Percentiles rank a stretch among this genome's conserved stretches.
Evolutionary conservation across 2,797 vertebrate species (phyloP).

Genomic region (Merluccius polli): DNA sequence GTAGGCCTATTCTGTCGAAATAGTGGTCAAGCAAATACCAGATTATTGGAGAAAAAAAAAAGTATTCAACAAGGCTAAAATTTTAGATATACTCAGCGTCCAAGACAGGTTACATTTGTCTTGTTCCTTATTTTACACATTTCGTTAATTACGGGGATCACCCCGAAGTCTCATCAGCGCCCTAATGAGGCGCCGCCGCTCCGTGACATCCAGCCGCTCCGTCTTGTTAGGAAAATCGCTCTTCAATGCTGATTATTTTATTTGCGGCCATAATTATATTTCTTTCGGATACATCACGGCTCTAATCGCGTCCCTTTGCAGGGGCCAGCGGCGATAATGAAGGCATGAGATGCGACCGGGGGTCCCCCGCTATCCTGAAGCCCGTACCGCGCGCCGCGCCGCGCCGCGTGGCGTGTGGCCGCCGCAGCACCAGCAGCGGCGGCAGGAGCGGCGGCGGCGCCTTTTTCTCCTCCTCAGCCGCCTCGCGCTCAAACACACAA

Average conservation of each 20-base stretch:
- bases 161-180: slow-evolving; percentile 92
- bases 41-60: not conserved
- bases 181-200: slow-evolving; percentile 96
- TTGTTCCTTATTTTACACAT: slow-evolving; percentile 78
- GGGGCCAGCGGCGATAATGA: slow-evolving; percentile 92
- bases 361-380: too few relatives aligned
- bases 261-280: slow-evolving; percentile 99
- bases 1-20: not conserved
- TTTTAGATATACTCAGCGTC: slow-evolving; percentile 66
- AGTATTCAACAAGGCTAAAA: slow-evolving; percentile 34
- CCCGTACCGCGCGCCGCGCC: too few relatives aligned
- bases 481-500: slow-evolving; percentile 77
- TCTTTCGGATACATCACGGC: slow-evolving; percentile 99
- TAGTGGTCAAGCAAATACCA: slow-evolving; percentile 23
- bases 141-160: slow-evolving; percentile 75
- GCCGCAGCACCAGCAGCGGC: not conserved
- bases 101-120: slow-evolving; percentile 76
- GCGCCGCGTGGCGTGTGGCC: too few relatives aligned
- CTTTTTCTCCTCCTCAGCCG: slow-evolving; percentile 6
- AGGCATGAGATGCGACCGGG: slow-evolving; percentile 83
- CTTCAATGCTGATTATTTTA: slow-evolving; percentile 99
- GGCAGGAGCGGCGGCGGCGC: slow-evolving; percentile 3
- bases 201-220: slow-evolving; percentile 94
- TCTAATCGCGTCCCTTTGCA: slow-evolving; percentile 96
- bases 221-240: slow-evolving; percentile 99